These are phyloP conservation scores for Sylvicola fuscatus DNA, from an alignment of 2,888 invertebrate species.

Conservation along the genomic window DNA sequence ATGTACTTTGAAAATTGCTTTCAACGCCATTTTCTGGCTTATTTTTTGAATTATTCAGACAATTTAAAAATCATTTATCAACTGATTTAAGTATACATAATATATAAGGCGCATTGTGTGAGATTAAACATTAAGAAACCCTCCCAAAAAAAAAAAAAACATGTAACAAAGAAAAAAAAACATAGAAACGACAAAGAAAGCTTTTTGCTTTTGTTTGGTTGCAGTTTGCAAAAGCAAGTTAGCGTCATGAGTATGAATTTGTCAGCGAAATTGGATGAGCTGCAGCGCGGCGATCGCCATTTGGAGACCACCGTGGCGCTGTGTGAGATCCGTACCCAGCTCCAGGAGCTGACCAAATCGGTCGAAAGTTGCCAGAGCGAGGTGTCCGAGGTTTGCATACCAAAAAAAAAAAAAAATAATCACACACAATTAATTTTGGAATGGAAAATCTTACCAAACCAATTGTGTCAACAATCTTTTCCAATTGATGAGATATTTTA, in stretches of 20 bases:
- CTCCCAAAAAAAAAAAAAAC: too few species aligned
- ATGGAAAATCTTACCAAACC: too few species aligned
- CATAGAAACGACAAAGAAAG: background rate
- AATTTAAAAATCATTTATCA: too few species aligned
- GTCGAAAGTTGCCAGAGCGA: slow-evolving; percentile 90
- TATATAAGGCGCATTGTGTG: background rate
- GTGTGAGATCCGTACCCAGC: slow-evolving; percentile 80
- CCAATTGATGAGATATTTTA: background rate
- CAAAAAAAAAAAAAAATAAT: too few species aligned
- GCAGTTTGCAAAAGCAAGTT: slow-evolving; percentile 92
- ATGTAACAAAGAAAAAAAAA: slow-evolving; percentile 1
- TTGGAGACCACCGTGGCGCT: slow-evolving; percentile 84
- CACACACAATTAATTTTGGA: too few species aligned
- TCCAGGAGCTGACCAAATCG: slow-evolving; percentile 83
- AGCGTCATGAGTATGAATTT: slow-evolving; percentile 95
- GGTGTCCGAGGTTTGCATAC: slow-evolving; percentile 48
- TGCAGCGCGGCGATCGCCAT: slow-evolving; percentile 76
- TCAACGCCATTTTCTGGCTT: too few species aligned
- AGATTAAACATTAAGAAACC: too few species aligned
- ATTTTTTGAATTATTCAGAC: too few species aligned
- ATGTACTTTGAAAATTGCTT: too few species aligned
- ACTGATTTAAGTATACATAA: too few species aligned
- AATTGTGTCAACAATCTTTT: too few species aligned
- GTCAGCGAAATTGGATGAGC: slow-evolving; percentile 83
- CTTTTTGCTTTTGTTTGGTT: slow-evolving; percentile 1